Base-by-base conservation (phyloP, 2,888 invertebrate genomes). In the Eilema griseolum region DNA sequence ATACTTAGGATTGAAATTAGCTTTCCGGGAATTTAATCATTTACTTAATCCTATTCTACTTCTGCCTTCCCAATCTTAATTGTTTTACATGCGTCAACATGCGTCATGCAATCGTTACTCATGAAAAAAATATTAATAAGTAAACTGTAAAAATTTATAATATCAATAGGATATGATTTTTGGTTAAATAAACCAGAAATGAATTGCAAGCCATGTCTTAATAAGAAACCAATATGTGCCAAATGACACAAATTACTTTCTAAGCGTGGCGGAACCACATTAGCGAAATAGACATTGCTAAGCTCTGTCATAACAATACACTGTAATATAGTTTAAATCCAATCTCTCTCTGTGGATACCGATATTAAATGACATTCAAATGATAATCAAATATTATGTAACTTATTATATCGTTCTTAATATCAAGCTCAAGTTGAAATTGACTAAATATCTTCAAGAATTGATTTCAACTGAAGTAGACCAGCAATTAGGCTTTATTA, bases 401-500 rank as follows among this genome's bases (percentile, higher is more conserved):
- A 64, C 46, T 37, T 37, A 64, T 20, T 64, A 16, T 26, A n/a
- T 46, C 12, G n/a, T 0, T 28, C 20, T 20, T n/a, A 46, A 26
- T 26, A 46, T 16, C 10, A 41, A 4, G 20, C 41, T 26, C 46
- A 26, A 12, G 10, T 26, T 64, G n/a, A n/a, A 28, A 28, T 64
- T 26, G n/a, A 28, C 12, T 56, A 23, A 16, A 23, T 56, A 5
- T 56, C 28, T 65, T 65, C 31, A 23, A n/a, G n/a, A n/a, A 64
- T 41, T 62, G 24, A 62, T 56, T 56, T 65, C 20, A 20, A 12
- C 56, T 56, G 23, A 56, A 37, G 11, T 33, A 33, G n/a, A 59
- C n/a, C 66, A 56, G 23, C 65, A 31, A 66, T 37, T 26, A 66
- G 12, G 59, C 20, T 20, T 31, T n/a, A 24, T 66, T 33, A 66